Conservation (phyloP, 2,888 invertebrate genomes). For the Volucella zonaria region DNA sequence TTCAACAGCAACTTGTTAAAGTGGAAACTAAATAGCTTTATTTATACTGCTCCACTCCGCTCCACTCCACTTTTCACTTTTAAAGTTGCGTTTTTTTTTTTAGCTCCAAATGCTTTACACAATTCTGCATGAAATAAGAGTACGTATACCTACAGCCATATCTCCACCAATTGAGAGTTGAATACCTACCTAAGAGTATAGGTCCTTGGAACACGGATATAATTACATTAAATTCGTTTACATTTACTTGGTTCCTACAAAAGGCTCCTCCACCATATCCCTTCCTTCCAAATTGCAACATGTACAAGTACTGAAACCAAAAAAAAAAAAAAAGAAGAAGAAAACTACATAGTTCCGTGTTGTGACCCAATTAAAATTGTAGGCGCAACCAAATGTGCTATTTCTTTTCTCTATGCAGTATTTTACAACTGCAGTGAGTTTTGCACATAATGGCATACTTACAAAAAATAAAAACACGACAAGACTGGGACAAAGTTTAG, state of each 20-base stretch:
- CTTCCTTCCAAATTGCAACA: background rate
- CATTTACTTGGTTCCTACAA: constrained; percentile 9
- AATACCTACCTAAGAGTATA: constrained; percentile 2
- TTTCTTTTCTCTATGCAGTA: constrained; percentile 25
- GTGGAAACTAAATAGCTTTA: too few relatives aligned
- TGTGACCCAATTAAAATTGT: constrained; percentile 35
- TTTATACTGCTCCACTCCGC: too few relatives aligned
- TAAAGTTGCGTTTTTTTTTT: too few relatives aligned
- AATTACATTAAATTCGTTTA: constrained; percentile 19
- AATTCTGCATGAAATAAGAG: background rate
- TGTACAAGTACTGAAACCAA: background rate
- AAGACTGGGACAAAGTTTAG: too few relatives aligned
- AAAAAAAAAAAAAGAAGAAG: too few relatives aligned
- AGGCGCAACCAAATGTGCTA: constrained; percentile 32
- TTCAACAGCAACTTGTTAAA: too few relatives aligned
- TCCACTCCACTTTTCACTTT: too few relatives aligned
- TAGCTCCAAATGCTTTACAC: too few relatives aligned
- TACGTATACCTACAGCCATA: too few relatives aligned
- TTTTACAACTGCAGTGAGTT: constrained; percentile 28
- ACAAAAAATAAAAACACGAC: constrained; percentile 1
- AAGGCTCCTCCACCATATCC: background rate
- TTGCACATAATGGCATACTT: background rate
- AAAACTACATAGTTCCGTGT: constrained; percentile 15
- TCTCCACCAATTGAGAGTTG: background rate
- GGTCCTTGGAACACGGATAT: constrained; percentile 12